A percentile compares a stretch with the other conserved stretches of the same genome.
Evolutionary conservation across 1,140 invertebrate species (phyloP).

Genomic region (Hyles vespertilio): DNA sequence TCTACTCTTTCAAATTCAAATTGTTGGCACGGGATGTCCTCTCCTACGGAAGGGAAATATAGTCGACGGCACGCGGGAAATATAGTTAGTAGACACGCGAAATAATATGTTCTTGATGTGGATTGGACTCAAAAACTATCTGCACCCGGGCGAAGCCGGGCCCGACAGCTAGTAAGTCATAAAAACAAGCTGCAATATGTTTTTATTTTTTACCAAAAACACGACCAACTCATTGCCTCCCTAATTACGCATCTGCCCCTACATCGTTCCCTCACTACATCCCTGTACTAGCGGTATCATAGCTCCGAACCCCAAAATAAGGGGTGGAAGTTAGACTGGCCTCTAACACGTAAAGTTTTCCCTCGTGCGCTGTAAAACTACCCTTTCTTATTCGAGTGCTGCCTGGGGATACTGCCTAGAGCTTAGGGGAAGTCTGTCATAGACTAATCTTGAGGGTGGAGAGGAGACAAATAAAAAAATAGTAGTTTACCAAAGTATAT

Average conservation of each 20-base stretch:
- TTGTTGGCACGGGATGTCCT: too few relatives aligned
- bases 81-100: too few relatives aligned
- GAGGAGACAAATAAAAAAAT: neutral
- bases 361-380: constrained; percentile 59
- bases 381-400: constrained; percentile 52
- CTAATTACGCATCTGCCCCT: neutral
- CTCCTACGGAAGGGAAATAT: too few relatives aligned
- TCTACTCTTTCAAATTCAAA: too few relatives aligned
- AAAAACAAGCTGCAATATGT: too few relatives aligned
- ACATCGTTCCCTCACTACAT: neutral
- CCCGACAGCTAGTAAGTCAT: too few relatives aligned
- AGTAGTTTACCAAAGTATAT: too few relatives aligned
- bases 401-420: constrained; percentile 37
- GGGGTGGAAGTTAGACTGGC: constrained; percentile 35
- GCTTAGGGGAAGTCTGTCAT: constrained; percentile 39
- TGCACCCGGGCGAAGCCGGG: too few relatives aligned
- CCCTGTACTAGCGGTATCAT: constrained; percentile 20
- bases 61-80: too few relatives aligned
- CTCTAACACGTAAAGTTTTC: constrained; percentile 58
- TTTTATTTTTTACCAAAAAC: neutral
- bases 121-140: too few relatives aligned
- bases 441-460: constrained; percentile 24
- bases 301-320: constrained; percentile 36
- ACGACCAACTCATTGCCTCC: neutral
- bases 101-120: too few relatives aligned